A percentile compares a stretch with the other conserved stretches of the same genome.
phyloP scores from a whole-genome alignment of 1,140 invertebrate genomes.

The Ectropis grisescens region DNA sequence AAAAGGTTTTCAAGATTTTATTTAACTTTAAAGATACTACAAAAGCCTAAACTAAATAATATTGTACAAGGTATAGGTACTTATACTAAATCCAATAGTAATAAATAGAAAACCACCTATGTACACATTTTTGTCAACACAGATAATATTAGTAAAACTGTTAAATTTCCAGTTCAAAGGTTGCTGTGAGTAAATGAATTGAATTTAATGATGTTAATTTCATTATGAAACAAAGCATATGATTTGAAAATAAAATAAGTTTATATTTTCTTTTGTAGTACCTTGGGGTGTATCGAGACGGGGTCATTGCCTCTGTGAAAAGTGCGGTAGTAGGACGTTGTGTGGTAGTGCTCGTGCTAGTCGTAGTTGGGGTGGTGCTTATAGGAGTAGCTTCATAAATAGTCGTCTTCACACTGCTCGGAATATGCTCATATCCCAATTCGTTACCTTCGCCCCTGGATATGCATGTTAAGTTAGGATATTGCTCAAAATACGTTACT shows the following conservation, averaged over 20 bases:
- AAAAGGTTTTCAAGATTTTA: no score
- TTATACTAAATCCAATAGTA: no score
- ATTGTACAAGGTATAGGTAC: no score
- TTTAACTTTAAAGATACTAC: no score
- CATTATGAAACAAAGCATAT: conserved; percentile 33
- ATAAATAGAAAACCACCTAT: no score
- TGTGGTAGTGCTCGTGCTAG: conserved; percentile 54
- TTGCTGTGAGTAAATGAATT: conserved; percentile 17
- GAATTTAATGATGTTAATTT: conserved; percentile 18
- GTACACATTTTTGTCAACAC: no score
- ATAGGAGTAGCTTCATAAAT: conserved; percentile 55
- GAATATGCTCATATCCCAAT: conserved; percentile 66
- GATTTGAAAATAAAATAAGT: no score
- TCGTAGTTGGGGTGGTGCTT: conserved; percentile 56
- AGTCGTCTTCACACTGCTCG: conserved; percentile 60
- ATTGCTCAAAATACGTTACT: conserved; percentile 4
- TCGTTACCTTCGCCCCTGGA: conserved; percentile 69
- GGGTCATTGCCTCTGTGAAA: conserved; percentile 59
- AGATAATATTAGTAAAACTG: no score
- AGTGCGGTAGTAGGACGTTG: conserved; percentile 61
- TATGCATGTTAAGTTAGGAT: conserved; percentile 18
- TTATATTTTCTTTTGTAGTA: conserved; percentile 70
- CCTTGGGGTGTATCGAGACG: conserved; percentile 68
- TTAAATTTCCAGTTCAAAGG: conserved; percentile 28
- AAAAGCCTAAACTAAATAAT: no score